These are phyloP conservation scores for Nesogale talazaci DNA, from an alignment of 2,113 vertebrate species.

Conservation along the genomic window DNA sequence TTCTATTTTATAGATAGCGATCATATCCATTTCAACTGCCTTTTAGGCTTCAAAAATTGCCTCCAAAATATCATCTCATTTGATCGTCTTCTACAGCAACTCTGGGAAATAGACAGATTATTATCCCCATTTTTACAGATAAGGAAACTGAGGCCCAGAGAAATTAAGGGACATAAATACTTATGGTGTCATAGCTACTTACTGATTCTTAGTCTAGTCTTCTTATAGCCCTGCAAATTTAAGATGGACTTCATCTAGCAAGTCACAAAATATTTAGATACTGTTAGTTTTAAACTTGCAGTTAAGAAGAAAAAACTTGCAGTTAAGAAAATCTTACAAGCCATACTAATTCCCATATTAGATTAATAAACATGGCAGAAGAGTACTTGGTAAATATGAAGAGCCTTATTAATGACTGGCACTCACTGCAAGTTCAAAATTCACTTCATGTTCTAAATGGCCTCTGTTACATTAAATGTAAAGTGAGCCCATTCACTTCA, in stretches of 20 bases:
- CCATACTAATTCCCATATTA: slow-evolving; percentile 72
- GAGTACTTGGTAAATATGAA: slow-evolving; percentile 63
- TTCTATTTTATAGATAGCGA: slow-evolving; percentile 75
- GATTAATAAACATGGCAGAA: slow-evolving; percentile 61
- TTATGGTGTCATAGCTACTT: slow-evolving; percentile 43
- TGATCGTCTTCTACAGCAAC: slow-evolving; percentile 56
- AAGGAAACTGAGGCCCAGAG: slow-evolving; percentile 75
- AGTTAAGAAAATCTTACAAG: slow-evolving; percentile 55
- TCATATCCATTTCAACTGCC: slow-evolving; percentile 63
- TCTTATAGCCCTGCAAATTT: slow-evolving; percentile 56
- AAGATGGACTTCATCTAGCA: slow-evolving; percentile 58
- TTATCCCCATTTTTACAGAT: slow-evolving; percentile 73
- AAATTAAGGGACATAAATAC: slow-evolving; percentile 63
- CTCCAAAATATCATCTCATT: slow-evolving; percentile 73
- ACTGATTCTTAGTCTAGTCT: slow-evolving; percentile 16
- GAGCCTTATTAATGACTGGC: slow-evolving; percentile 50
- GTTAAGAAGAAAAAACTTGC: slow-evolving; percentile 56
- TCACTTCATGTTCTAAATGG: slow-evolving; percentile 68
- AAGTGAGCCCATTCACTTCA: slow-evolving; percentile 56
- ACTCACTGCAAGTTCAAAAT: slow-evolving; percentile 16
- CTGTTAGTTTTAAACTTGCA: slow-evolving; percentile 43
- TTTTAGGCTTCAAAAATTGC: slow-evolving; percentile 74
- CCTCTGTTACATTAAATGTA: slow-evolving; percentile 65
- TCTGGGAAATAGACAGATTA: slow-evolving; percentile 68
- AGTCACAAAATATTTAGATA: slow-evolving; percentile 61